Evolutionary conservation across 2,797 vertebrate species (phyloP).

Genomic region (Pangasius krempfi): DNA sequence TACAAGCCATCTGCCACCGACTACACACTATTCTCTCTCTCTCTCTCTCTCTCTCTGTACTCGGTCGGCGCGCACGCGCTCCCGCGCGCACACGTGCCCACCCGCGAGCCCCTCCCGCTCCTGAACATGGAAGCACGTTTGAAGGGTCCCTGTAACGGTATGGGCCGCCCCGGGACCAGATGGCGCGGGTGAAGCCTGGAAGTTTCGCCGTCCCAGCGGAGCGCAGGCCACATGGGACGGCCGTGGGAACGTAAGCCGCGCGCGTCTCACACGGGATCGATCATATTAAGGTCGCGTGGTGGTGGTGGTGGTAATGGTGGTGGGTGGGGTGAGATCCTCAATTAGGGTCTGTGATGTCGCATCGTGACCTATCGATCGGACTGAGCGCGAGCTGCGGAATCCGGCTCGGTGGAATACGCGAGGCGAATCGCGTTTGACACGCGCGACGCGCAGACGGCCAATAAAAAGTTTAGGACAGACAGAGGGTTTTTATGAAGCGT

Average conservation of each 20-base stretch:
- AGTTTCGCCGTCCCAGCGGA: conserved; percentile 65
- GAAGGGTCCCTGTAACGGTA: conserved; percentile 78
- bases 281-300: conserved; percentile 68
- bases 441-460: neutral
- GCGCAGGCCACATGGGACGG: conserved; percentile 76
- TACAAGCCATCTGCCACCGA: conserved; percentile 93
- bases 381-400: conserved; percentile 33
- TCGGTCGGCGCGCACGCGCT: neutral
- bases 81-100: neutral
- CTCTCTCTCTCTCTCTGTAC: neutral
- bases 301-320: conserved; percentile 1
- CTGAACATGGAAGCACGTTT: conserved; percentile 76
- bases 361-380: conserved; percentile 56
- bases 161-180: conserved; percentile 75
- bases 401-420: neutral
- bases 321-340: conserved; percentile 21
- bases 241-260: conserved; percentile 80
- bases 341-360: conserved; percentile 58
- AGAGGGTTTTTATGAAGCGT: neutral
- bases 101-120: conserved; percentile 28
- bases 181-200: conserved; percentile 73
- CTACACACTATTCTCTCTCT: conserved; percentile 74
- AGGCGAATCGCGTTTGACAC: conserved; percentile 23
- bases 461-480: neutral
- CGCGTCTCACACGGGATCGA: conserved; percentile 81